Percentiles rank a stretch among this genome's conserved stretches.
Evolutionary conservation across 2,797 vertebrate genomes (phyloP).

Genomic region (Melanotaenia pygmaea): DNA sequence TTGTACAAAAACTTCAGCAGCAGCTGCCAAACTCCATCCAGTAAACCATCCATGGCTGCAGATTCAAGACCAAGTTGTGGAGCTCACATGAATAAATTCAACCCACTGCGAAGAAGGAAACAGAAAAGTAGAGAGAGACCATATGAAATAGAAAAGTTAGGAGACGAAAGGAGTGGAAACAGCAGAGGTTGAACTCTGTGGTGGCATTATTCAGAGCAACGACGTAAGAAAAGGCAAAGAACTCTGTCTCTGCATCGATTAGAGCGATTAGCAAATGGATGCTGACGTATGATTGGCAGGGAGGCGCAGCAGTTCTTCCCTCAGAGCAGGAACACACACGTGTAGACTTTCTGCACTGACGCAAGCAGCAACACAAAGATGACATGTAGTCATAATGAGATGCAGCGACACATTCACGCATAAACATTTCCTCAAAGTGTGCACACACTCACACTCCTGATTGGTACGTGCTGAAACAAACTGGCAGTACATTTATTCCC

Average conservation of each 20-base stretch:
- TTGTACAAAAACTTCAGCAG: not conserved
- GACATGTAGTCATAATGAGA: constrained; percentile 28
- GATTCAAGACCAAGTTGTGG: constrained; percentile 20
- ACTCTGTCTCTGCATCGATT: constrained; percentile 23
- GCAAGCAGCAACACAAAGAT: constrained; percentile 25
- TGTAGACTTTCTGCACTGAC: constrained; percentile 10
- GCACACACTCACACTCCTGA: not conserved
- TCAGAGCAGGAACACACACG: constrained; percentile 19
- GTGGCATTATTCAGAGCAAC: constrained; percentile 28
- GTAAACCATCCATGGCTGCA: not conserved
- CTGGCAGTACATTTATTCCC: constrained; percentile 3
- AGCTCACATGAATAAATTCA: constrained; percentile 48
- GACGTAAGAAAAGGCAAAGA: constrained; percentile 19
- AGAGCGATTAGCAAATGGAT: constrained; percentile 12
- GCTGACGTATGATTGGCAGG: constrained; percentile 24
- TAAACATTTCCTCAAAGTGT: constrained; percentile 25
- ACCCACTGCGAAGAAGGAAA: constrained; percentile 9
- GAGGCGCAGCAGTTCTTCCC: not conserved
- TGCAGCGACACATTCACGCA: constrained; percentile 17
- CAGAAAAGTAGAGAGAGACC: not conserved
- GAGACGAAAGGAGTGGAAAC: constrained; percentile 8
- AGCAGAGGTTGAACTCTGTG: constrained; percentile 17
- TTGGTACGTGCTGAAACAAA: constrained; percentile 4
- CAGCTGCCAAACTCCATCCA: constrained; percentile 3
- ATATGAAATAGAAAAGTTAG: constrained; percentile 12